These are phyloP conservation scores for Aphodius granarius DNA, from an alignment of 2,888 invertebrate species.

Conservation along the genomic window DNA sequence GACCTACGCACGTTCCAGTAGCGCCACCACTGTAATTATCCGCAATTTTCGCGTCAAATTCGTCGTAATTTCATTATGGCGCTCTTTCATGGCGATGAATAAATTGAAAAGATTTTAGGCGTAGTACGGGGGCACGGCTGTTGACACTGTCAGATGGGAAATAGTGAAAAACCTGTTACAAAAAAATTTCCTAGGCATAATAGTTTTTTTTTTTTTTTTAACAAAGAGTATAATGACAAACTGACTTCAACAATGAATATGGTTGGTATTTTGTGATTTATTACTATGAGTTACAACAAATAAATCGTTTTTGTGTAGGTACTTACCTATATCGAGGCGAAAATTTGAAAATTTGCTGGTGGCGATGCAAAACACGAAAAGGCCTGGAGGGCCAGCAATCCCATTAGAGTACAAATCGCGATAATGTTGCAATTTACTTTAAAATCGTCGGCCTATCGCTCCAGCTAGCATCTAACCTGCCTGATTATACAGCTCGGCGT, in stretches of 20 bases:
- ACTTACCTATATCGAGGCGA: not conserved
- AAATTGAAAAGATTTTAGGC: not conserved
- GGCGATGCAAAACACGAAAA: not conserved
- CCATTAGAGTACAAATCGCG: not conserved
- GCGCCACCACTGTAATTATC: slow-evolving; percentile 34
- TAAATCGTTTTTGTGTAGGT: not conserved
- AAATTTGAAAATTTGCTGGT: not conserved
- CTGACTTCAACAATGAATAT: too few relatives aligned
- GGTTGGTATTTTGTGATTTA: too few relatives aligned
- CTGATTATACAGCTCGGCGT: not conserved
- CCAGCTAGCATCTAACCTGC: not conserved
- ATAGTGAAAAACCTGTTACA: not conserved
- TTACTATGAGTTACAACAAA: not conserved
- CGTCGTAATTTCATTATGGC: slow-evolving; percentile 17
- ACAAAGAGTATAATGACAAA: too few relatives aligned
- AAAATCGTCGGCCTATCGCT: not conserved
- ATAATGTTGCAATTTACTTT: not conserved
- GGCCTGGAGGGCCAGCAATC: not conserved
- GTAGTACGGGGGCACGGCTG: not conserved
- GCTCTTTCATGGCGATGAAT: not conserved
- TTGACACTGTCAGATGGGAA: not conserved
- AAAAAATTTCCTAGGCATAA: not conserved
- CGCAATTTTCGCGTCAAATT: slow-evolving; percentile 34
- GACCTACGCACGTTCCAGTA: slow-evolving; percentile 17
- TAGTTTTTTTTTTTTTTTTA: too few relatives aligned